Conservation (phyloP, 2,113 vertebrate genomes). For the Mesitornis unicolor region DNA sequence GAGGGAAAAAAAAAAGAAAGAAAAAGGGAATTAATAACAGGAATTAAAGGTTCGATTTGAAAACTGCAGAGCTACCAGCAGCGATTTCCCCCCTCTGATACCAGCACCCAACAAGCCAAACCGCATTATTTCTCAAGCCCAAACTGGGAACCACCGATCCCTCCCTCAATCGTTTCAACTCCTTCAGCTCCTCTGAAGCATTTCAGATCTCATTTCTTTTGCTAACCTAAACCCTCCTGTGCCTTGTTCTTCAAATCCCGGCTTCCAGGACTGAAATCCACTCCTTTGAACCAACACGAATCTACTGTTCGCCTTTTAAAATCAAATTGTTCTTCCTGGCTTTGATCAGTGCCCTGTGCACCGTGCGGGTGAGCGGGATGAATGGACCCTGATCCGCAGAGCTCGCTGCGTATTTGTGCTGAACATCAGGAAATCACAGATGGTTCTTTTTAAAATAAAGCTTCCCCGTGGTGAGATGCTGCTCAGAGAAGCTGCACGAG, state of each 20-base stretch:
- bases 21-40: slow-evolving; percentile 30
- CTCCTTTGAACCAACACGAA: neutral
- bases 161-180: neutral
- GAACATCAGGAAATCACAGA: neutral
- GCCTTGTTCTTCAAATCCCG: neutral
- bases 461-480: fast-evolving
- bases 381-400: fast-evolving
- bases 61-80: neutral
- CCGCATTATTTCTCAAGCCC: neutral
- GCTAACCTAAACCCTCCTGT: neutral
- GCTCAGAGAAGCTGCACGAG: neutral
- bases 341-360: neutral
- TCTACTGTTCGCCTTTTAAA: neutral
- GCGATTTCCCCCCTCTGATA: neutral
- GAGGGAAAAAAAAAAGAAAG: slow-evolving; percentile 34
- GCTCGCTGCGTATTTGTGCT: neutral
- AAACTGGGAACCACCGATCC: neutral
- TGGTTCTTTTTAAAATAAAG: neutral
- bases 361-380: neutral
- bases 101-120: neutral
- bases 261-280: neutral
- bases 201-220: neutral
- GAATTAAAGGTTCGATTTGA: neutral
- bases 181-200: neutral
- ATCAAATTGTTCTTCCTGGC: neutral